Evolutionary conservation across 1,140 invertebrate genomes (phyloP), one percentile per base, ranked within the genome.

Genomic region (Manduca sexta): DNA sequence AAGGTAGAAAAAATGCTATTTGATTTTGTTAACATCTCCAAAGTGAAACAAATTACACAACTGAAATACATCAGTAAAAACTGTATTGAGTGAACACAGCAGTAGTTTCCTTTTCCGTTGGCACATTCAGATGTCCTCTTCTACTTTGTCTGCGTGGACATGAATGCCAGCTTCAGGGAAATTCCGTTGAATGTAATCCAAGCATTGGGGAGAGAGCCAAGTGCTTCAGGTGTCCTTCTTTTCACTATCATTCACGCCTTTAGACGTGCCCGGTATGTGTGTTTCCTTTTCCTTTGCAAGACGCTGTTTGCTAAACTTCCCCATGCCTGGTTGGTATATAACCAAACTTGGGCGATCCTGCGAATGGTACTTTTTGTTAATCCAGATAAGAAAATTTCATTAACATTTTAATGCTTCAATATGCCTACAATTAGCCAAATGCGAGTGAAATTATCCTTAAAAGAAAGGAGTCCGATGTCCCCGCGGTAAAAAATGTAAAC

Each of bases 271-370:
- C 13, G 69, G 49, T 16, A 60, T 47, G 12, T 49, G 60, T 17
- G 46, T 42, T 5, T 85, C 82, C 67, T 90, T 90, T 59, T 91
- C 90, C 56, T 89, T 88, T 48, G 90, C 89, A 13, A 91, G 63
- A 12, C 90, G 86, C 51, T 91, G 90, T 64, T 91, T 91, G 56
- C 90, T 92, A 61, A 92, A 91, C 69, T 88, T 90, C 2, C 91
- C 90, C 92, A 92, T 92, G 17, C 92, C 91, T 3, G 92, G 92
- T 45, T 92, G 88, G 72, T 93, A 93, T 51, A 93, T 92, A 50
- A 91, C 90, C 56, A 93, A 89, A 34, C 90, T 88, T 7, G 92
- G 92, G 38, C 92, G 90, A 73, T 93, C 91, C 90, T 93, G 54
- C 21, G 8, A 26, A 26, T 26, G 8, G n/a, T 26, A 26, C 4